Conservation (phyloP, 2,113 vertebrate species). For the Acanthisitta chloris region DNA sequence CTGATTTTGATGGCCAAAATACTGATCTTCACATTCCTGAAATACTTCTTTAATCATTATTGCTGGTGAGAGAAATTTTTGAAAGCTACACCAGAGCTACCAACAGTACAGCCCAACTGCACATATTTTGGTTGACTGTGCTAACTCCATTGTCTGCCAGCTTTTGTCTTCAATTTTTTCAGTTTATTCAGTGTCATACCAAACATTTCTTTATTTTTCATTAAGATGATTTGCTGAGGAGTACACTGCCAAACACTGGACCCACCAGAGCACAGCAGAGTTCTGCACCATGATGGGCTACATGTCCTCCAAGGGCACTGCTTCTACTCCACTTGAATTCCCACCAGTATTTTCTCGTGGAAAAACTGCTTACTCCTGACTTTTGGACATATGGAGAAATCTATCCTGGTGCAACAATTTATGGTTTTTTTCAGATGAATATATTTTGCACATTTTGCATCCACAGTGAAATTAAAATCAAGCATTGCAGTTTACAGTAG, state of each 20-base stretch:
- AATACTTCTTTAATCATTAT: not conserved
- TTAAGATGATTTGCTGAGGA: not conserved
- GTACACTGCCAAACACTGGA: not conserved
- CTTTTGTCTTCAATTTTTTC: not conserved
- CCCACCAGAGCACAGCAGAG: not conserved
- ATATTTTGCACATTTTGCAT: not conserved
- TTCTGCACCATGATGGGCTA: not conserved
- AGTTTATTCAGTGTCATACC: not conserved
- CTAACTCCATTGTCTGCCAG: not conserved
- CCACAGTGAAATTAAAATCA: not conserved
- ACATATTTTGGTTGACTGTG: not conserved
- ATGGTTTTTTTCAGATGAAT: not conserved
- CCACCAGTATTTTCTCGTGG: not conserved
- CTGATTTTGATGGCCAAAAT: not conserved
- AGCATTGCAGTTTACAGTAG: not conserved
- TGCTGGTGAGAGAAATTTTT: not conserved
- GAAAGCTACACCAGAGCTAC: not conserved
- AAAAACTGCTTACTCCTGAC: not conserved
- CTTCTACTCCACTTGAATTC: not conserved
- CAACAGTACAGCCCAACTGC: not conserved
- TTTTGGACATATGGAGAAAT: not conserved
- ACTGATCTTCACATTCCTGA: not conserved
- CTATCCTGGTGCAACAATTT: not conserved
- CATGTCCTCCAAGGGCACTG: fast-evolving
- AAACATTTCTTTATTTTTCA: not conserved